Evolutionary conservation across 2,113 vertebrate genomes (phyloP).

Genomic region (Forbesichthys agassizii): DNA sequence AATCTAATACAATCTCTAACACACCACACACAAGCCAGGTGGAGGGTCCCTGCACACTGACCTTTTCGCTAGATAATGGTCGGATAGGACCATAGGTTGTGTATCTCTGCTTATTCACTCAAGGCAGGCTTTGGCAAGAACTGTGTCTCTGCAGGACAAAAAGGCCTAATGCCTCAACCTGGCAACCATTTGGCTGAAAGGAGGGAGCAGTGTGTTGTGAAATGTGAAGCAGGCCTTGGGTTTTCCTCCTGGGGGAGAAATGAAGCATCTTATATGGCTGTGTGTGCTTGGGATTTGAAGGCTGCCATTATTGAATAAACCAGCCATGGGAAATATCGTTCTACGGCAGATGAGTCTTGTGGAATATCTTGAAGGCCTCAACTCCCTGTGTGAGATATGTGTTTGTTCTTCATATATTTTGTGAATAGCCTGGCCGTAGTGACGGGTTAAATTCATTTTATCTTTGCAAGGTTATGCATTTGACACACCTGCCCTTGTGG

Average conservation of each 20-base stretch:
- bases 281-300: constrained; percentile 20
- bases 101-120: constrained; percentile 1
- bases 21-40: constrained; percentile 25
- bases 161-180: constrained; percentile 1
- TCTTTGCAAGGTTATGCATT: background rate
- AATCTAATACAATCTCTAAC: background rate
- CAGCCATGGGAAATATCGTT: constrained; percentile 23
- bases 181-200: constrained; percentile 20
- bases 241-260: background rate
- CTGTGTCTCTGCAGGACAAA: background rate
- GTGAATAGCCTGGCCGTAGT: background rate
- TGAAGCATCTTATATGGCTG: constrained; percentile 3
- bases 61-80: constrained; percentile 50
- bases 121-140: constrained; percentile 1
- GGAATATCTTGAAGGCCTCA: constrained; percentile 5
- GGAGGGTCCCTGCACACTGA: constrained; percentile 41
- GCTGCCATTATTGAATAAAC: constrained; percentile 42
- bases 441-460: background rate
- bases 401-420: background rate
- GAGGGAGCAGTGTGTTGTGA: background rate
- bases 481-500: background rate
- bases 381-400: background rate
- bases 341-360: background rate
- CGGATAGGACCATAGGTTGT: constrained; percentile 13
- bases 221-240: background rate